phyloP scores from a whole-genome alignment of 2,888 invertebrate genomes.

The Epinotia ramella region DNA sequence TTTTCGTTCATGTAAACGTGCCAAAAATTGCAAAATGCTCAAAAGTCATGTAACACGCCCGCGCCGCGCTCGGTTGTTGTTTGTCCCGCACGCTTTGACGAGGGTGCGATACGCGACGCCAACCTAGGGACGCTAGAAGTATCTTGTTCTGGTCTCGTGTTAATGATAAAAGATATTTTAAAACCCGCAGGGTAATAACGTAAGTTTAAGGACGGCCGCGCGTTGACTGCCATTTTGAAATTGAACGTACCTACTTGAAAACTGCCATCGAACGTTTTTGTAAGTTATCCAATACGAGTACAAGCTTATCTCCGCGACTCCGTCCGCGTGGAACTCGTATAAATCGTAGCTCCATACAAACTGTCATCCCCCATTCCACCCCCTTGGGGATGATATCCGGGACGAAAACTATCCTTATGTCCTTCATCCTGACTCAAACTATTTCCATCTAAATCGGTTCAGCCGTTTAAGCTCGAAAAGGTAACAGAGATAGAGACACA shows the following conservation, averaged over 20 bases:
- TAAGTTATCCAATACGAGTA: too few relatives aligned
- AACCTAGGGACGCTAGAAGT: slow-evolving; percentile 13
- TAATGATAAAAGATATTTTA: slow-evolving; percentile 31
- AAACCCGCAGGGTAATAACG: background rate
- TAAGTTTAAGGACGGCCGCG: background rate
- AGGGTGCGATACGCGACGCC: slow-evolving; percentile 26
- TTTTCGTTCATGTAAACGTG: background rate
- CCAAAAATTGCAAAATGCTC: background rate
- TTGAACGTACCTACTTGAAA: background rate
- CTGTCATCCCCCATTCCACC: too few relatives aligned
- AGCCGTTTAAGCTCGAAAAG: too few relatives aligned
- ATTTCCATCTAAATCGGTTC: too few relatives aligned
- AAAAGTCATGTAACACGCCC: background rate
- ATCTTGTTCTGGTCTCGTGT: slow-evolving; percentile 19
- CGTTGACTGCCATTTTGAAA: background rate
- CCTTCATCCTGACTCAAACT: too few relatives aligned
- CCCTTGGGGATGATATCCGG: too few relatives aligned
- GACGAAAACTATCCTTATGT: too few relatives aligned
- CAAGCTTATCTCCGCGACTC: too few relatives aligned
- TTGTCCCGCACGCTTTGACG: slow-evolving; percentile 3
- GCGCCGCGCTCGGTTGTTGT: slow-evolving; percentile 13
- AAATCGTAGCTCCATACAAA: too few relatives aligned
- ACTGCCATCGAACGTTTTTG: too few relatives aligned
- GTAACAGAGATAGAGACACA: too few relatives aligned
- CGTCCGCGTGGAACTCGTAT: too few relatives aligned